These are phyloP conservation scores for Chelonus insularis DNA, from an alignment of 1,140 invertebrate genomes.

Conservation along the genomic window DNA sequence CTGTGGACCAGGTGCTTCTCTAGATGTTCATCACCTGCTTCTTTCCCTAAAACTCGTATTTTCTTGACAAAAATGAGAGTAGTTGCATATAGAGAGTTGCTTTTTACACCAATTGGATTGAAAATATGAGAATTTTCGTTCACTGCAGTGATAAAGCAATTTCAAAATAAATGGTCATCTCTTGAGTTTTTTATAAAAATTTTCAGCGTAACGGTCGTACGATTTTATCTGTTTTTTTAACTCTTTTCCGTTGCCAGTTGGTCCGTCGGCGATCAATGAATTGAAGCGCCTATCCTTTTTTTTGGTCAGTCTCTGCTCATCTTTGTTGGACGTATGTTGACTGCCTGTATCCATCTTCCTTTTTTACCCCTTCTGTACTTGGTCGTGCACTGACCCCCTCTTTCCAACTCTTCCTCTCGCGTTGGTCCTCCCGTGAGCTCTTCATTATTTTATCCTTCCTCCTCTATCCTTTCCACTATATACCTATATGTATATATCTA, in stretches of 20 bases:
- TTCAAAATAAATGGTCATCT: no score
- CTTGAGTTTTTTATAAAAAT: no score
- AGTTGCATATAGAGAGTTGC: no score
- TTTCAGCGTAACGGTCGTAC: conserved; percentile 11
- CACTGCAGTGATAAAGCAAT: neutral
- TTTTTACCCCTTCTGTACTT: conserved; percentile 39
- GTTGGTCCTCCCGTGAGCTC: conserved; percentile 31
- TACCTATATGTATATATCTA: conserved; percentile 27
- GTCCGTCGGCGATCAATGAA: conserved; percentile 60
- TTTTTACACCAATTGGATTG: no score
- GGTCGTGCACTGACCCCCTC: conserved; percentile 29
- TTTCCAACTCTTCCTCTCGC: conserved; percentile 34
- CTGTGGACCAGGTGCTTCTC: conserved; percentile 44
- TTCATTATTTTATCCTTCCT: neutral
- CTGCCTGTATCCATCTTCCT: conserved; percentile 39
- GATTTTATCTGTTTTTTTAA: conserved; percentile 46
- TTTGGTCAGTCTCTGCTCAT: conserved; percentile 53
- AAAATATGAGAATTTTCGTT: neutral
- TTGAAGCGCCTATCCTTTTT: conserved; percentile 57
- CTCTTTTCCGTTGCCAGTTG: conserved; percentile 50
- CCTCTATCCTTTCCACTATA: conserved; percentile 13
- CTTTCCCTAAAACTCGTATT: conserved; percentile 18
- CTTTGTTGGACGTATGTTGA: conserved; percentile 31
- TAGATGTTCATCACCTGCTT: conserved; percentile 44
- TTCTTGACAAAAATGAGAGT: neutral